These are phyloP conservation scores for Tenebrio molitor DNA, from an alignment of 1,140 invertebrate species.

Conservation along the genomic window DNA sequence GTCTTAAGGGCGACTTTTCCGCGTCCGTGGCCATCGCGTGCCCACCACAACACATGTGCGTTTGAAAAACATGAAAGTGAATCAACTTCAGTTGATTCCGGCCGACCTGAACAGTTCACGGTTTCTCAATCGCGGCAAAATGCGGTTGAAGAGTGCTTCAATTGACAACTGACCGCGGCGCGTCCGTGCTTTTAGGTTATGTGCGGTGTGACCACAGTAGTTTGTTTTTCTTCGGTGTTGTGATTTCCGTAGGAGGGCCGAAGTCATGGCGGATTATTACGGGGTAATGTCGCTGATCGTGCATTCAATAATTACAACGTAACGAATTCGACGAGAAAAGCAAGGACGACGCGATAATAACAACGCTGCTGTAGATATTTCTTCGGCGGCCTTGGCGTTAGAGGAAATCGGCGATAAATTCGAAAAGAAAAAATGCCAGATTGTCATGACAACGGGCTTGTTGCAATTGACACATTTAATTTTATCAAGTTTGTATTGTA, in stretches of 20 bases:
- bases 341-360: no score
- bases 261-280: conserved; percentile 17
- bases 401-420: no score
- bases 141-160: not conserved
- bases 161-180: not conserved
- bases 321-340: no score
- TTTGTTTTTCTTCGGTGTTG: not conserved
- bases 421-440: no score
- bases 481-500: no score
- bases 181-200: not conserved
- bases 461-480: no score
- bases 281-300: not conserved
- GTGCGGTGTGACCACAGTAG: not conserved
- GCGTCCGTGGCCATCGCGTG: conserved; percentile 23
- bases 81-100: conserved; percentile 34
- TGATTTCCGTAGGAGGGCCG: not conserved
- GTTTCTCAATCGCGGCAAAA: not conserved
- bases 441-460: no score
- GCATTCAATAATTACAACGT: no score
- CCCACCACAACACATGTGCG: conserved; percentile 24
- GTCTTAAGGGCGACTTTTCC: no score
- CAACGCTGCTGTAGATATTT: no score
- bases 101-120: not conserved
- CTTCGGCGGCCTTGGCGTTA: no score
- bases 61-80: conserved; percentile 44